Evolutionary conservation across 1,140 invertebrate species (phyloP).

Genomic region (Danaus plexippus): DNA sequence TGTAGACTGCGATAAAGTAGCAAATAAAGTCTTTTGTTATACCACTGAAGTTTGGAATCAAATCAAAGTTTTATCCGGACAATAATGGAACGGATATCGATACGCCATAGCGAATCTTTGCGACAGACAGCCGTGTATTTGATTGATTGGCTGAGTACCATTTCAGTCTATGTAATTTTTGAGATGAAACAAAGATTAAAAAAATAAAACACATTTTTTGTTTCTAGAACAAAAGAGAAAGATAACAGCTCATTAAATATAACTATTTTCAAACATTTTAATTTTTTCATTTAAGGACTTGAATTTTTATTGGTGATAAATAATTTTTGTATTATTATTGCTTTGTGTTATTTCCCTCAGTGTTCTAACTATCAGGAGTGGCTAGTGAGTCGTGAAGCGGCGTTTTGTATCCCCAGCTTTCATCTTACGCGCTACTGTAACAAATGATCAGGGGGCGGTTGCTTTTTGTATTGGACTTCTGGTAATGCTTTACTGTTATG

Average conservation of each 20-base stretch:
- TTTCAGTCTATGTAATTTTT: no score
- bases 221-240: neutral
- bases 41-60: constrained; percentile 56
- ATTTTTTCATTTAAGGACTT: no score
- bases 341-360: constrained; percentile 7
- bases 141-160: constrained; percentile 1
- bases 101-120: constrained; percentile 35
- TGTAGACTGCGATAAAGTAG: constrained; percentile 41
- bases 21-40: constrained; percentile 53
- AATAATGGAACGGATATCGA: constrained; percentile 64
- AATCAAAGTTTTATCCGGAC: constrained; percentile 66
- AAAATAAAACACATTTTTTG: constrained; percentile 1
- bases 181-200: neutral
- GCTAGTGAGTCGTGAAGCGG: constrained; percentile 55
- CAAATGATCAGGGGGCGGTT: constrained; percentile 44
- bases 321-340: neutral
- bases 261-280: no score
- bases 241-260: no score
- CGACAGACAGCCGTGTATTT: constrained; percentile 28
- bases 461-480: no score
- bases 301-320: neutral
- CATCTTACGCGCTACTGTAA: constrained; percentile 62
- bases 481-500: no score
- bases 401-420: constrained; percentile 55
- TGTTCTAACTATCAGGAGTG: constrained; percentile 25